A percentile compares a stretch with the other conserved stretches of the same genome.
These are phyloP conservation scores for Aphelenchoides avenae DNA, from an alignment of 1,140 invertebrate species.

Conservation along the genomic window DNA sequence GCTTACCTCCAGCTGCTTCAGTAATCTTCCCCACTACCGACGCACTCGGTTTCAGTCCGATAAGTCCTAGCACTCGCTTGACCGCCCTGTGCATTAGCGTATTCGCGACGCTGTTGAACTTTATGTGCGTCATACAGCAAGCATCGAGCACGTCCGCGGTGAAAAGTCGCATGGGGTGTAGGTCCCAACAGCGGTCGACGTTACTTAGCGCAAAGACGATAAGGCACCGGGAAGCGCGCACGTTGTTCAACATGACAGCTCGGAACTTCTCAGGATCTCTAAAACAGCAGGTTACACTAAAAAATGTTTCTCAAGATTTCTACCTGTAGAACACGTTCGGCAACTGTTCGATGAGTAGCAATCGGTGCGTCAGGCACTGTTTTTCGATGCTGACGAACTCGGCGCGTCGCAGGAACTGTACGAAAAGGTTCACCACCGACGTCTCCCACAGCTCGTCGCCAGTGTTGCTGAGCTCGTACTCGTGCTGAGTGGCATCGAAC, in stretches of 20 bases:
- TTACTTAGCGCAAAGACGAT: constrained; percentile 31
- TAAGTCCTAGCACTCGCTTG: not conserved
- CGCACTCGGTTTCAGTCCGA: not conserved
- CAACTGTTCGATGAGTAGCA: constrained; percentile 26
- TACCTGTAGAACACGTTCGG: constrained; percentile 25
- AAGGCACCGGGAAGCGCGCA: constrained; percentile 18
- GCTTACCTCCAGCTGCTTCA: not conserved
- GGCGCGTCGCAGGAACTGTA: constrained; percentile 14
- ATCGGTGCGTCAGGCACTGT: constrained; percentile 31
- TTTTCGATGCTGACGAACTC: constrained; percentile 23
- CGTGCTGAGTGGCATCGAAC: constrained; percentile 23
- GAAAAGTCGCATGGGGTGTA: constrained; percentile 29
- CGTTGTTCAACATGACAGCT: not conserved
- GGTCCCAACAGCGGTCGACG: constrained; percentile 32
- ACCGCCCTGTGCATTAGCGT: constrained; percentile 12
- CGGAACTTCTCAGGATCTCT: constrained; percentile 6
- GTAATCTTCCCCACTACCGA: not conserved
- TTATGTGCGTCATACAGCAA: constrained; percentile 14
- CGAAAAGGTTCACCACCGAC: constrained; percentile 12
- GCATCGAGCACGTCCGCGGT: constrained; percentile 6
- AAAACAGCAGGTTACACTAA: constrained; percentile 24
- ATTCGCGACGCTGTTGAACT: constrained; percentile 16
- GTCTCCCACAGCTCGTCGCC: constrained; percentile 2
- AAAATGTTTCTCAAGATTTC: constrained; percentile 16
- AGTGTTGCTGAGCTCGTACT: constrained; percentile 7